Evolutionary conservation across 2,797 vertebrate species (phyloP), one percentile per base, ranked within the genome.

Genomic region (Trematomus bernacchii): DNA sequence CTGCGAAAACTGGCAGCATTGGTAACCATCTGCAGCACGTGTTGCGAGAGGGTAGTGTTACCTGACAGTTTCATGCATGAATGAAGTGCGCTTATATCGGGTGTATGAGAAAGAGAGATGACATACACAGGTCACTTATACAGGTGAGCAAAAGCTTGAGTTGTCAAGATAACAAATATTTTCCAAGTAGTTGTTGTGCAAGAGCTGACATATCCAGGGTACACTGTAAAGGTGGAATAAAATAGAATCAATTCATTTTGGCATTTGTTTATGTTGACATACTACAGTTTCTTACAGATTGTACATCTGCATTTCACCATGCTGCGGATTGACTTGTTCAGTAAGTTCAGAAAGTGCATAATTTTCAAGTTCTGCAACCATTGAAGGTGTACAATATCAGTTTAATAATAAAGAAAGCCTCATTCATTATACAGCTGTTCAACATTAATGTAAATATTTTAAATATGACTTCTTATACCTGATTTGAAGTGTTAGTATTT

Each of bases 21-120:
- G 80, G 86, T 91, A 76, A 92, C 46, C 74, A 68, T 86, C 73
- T 89, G 79, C 89, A 90, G 63, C 83, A 75, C 67, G 74, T 84
- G 77, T 83, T 76, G 43, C 77, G 73, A 60, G 77, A 84, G 55
- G 58, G 47, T 75, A 77, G 83, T 76, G 85, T 85, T 81, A 82
- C 83, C 77, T 91, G 90, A 91, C 85, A 84, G 85, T 58, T 89
- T 90, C 75, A 77, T 73, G 83, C 87, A 79, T 79, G 86, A 75
- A 52, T 76, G 74, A 43, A 71, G 66, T 6, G 27, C 69, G 84
- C 73, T 82, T 76, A 53, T 71, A 71, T 84, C 44, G 19, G 66
- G 54, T 85, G 75, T 61, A 75, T 70, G 77, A 80, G 80, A 66
- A 48, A 33, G 44, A 76, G 79, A 77, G 70, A 69, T 70, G 55